Evolutionary conservation across 2,797 vertebrate genomes (phyloP).

Genomic region (Myoxocephalus aenaeus): DNA sequence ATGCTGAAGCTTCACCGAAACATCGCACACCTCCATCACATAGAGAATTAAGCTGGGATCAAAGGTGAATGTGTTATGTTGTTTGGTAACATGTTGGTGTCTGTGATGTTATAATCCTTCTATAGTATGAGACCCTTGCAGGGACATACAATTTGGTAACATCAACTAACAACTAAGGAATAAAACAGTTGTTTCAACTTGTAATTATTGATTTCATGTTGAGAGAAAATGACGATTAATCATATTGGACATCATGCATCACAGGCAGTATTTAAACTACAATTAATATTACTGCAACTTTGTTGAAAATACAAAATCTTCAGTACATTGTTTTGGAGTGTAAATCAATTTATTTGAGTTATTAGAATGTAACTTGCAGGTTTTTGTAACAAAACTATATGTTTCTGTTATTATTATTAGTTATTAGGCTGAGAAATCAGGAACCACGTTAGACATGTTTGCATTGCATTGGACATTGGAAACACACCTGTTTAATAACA

Average conservation of each 20-base stretch:
- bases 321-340: background rate
- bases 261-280: background rate
- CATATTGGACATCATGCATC: background rate
- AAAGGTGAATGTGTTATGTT: constrained; percentile 22
- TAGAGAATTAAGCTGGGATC: constrained; percentile 18
- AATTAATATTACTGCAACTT: background rate
- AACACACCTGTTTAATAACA: background rate
- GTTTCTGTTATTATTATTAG: background rate
- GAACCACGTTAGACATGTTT: background rate
- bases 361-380: background rate
- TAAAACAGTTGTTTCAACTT: background rate
- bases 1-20: constrained; percentile 5
- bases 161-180: background rate
- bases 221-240: background rate
- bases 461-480: background rate
- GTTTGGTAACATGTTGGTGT: background rate
- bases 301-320: background rate
- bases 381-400: background rate
- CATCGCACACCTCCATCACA: constrained; percentile 14
- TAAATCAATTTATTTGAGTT: background rate
- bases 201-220: too few relatives aligned
- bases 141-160: background rate
- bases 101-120: too few relatives aligned
- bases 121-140: background rate
- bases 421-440: background rate